Percentiles rank a stretch among this genome's conserved stretches.
These are phyloP conservation scores for Bombus picipes DNA, from an alignment of 1,140 invertebrate species.

Conservation along the genomic window DNA sequence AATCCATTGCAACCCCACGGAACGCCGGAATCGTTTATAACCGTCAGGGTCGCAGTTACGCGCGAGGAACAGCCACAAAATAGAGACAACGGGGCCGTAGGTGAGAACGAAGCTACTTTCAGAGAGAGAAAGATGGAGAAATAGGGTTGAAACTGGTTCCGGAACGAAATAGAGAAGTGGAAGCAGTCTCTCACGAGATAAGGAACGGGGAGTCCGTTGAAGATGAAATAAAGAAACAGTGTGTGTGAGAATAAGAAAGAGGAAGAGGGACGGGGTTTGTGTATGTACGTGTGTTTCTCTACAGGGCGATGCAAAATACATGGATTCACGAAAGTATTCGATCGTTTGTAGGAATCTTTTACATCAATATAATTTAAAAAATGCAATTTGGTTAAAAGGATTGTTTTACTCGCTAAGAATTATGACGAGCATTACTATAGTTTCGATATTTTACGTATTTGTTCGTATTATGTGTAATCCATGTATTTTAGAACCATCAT, in stretches of 20 bases:
- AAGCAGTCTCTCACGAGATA: conserved; percentile 28
- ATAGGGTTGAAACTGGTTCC: background rate
- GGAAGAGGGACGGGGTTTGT: background rate
- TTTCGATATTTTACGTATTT: no score
- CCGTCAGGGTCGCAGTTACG: conserved; percentile 58
- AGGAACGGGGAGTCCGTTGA: conserved; percentile 31
- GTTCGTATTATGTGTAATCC: no score
- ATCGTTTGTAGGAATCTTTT: no score
- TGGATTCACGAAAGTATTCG: no score
- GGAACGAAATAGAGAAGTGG: conserved; percentile 18
- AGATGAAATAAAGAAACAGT: background rate
- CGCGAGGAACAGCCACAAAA: conserved; percentile 18
- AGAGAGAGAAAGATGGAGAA: background rate
- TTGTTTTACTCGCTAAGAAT: no score
- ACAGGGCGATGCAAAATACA: background rate
- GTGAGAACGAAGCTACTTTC: conserved; percentile 2
- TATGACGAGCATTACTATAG: no score
- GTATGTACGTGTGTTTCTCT: background rate
- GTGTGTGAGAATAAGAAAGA: no score
- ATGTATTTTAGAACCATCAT: no score
- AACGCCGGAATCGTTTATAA: conserved; percentile 68
- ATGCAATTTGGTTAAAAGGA: no score
- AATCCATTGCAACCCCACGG: conserved; percentile 69
- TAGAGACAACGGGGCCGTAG: conserved; percentile 27
- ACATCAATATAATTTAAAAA: no score